Evolutionary conservation across 2,888 invertebrate species (phyloP).

Genomic region (Xestia c-nigrum): DNA sequence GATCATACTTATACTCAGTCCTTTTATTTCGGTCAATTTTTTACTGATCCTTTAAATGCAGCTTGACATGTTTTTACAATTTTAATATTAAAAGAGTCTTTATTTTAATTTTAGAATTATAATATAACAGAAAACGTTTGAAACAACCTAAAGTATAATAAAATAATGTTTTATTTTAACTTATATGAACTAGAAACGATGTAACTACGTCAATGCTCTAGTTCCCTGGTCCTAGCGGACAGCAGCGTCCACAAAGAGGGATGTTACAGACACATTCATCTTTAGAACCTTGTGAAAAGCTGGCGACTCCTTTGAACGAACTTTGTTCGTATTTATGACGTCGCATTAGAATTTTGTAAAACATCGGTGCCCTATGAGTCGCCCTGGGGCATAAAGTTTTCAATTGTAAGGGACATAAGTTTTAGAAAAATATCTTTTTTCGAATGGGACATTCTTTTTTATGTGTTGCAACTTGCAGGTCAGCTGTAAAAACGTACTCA

Average conservation of each 20-base stretch:
- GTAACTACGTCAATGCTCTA: constrained; percentile 6
- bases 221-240: constrained; percentile 7
- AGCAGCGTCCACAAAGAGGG: constrained; percentile 63
- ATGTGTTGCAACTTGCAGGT: neutral
- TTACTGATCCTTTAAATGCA: neutral
- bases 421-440: neutral
- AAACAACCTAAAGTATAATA: too few relatives aligned
- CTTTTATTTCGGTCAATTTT: neutral
- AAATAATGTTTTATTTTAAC: too few relatives aligned
- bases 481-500: neutral
- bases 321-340: constrained; percentile 29
- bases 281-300: constrained; percentile 69
- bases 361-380: neutral
- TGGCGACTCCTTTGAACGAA: constrained; percentile 64
- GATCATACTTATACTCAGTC: neutral
- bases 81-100: neutral
- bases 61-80: neutral
- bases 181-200: neutral
- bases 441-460: neutral
- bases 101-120: too few relatives aligned
- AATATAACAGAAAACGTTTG: too few relatives aligned
- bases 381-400: neutral
- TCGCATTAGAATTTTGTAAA: neutral
- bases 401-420: neutral
- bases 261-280: constrained; percentile 63